Base-by-base conservation (phyloP, 1,140 invertebrate species). In the Zaprionus davidi region DNA sequence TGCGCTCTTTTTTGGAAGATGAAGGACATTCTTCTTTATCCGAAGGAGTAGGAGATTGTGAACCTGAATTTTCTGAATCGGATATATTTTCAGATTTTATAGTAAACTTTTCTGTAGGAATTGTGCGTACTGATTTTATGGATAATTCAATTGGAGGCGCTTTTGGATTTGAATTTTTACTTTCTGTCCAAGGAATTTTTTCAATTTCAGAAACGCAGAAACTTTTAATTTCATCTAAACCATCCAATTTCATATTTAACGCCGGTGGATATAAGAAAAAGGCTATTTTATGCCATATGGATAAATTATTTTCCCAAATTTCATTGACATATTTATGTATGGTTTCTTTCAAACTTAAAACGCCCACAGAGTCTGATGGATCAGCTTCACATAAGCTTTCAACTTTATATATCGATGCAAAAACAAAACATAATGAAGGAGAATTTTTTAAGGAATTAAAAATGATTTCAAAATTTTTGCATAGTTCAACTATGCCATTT, bases 201-300 rank as follows among this genome's bases (percentile, higher is more conserved):
- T 57, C 63, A 59, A 59, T 74, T 70, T 51, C 7, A 51, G 49
- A 24, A 44, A 38, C 22, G 12, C 60, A 64, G 59, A 75, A 70
- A 2, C 46, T 13, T 58, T 75, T 51, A 15, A 64, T 64, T 1
- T 63, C 51, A 31, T 36, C 3, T 38, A 31, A 11, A 57, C 58
- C 53, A 31, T 38, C 38, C 36, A 41, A n/a, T 28, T 75, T 22
- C 65, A 68, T 51, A 22, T 70, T 57, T 64, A 75, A 58, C 26
- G 70, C 62, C 5, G 62, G 70, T 31, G 71, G 71, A 73, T 59
- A 73, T 66, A 73, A 65, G 55, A 65, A 66, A 53, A 49, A 70
- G n/a, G 60, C 67, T 22, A 20, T 15, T 59, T 64, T 71, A 41
- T 76, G 73, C 73, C 67, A 76, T 9, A 71, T 17, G 65, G 9